Evolutionary conservation across 2,888 invertebrate species (phyloP), one percentile per base, ranked within the genome.

Genomic region (Eulithis prunata): DNA sequence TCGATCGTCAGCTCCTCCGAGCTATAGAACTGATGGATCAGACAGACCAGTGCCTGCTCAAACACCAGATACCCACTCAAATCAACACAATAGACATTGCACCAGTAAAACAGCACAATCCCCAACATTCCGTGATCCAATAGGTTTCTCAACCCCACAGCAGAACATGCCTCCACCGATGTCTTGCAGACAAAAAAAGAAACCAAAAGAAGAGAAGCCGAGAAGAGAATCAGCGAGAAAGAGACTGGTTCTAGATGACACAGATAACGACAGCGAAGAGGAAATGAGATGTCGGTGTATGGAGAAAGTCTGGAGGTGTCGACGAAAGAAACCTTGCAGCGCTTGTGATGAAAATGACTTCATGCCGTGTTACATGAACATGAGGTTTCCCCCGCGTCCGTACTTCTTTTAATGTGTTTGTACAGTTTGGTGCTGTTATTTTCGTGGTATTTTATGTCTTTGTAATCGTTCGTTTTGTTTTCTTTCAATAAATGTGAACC

Each of bases 121-220:
- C 28, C n/a, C 59, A 6, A 59, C 38, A 3, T 68, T 54, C 14
- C 45, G 28, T 8, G 21, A 70, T 10, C 78, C 76, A 4, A 66
- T 66, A 32, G 75, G 74, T 1, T 74, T 60, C 28, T 78, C 81
- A 4, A 80, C 78, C 4, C 78, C 80, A 3, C 72, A 72, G 7
- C 68, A 76, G 14, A 32, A 32, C 21, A 14, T 5, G 0, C n/a
- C 56, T 10, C 56, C 57, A 4, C 57, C 54, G 2, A 52, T 28
- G 4, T 14, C 46, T 28, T 59, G 63, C 3, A 71, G 60, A 55
- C 62, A 70, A n/a, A 71, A 62, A 12, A 78, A 74, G 62, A 76
- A 65, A 14, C 38, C 6, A 2, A 70, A 63, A 14, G 71, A 71
- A 11, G 70, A 69, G 7, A 74, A 58, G 49, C 6, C 47, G 8